Evolutionary conservation across 2,888 invertebrate genomes (phyloP).

Genomic region (Lasioglossum pauxillum): DNA sequence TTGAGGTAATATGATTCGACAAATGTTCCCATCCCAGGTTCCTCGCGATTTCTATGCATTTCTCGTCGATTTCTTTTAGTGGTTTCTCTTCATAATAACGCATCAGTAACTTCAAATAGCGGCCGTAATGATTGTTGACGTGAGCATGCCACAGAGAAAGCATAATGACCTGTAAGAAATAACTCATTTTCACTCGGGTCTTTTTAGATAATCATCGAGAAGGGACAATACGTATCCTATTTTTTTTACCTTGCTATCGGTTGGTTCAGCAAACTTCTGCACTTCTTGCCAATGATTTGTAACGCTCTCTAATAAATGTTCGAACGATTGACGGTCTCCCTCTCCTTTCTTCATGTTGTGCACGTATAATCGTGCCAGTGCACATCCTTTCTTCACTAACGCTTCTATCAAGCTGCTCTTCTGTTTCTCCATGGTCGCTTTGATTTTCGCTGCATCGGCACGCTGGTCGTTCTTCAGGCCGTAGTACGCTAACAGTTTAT

Average conservation of each 20-base stretch:
- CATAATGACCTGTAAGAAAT: slow-evolving; percentile 87
- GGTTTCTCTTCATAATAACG: slow-evolving; percentile 94
- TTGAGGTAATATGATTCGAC: slow-evolving; percentile 86
- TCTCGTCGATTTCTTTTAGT: slow-evolving; percentile 89
- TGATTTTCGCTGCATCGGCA: slow-evolving; percentile 92
- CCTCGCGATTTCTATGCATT: slow-evolving; percentile 87
- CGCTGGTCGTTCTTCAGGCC: slow-evolving; percentile 95
- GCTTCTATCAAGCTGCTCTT: slow-evolving; percentile 93
- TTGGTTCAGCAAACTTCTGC: slow-evolving; percentile 92
- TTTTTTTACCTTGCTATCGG: slow-evolving; percentile 89
- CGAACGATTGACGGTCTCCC: slow-evolving; percentile 77
- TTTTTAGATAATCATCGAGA: background rate
- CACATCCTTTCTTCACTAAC: slow-evolving; percentile 90
- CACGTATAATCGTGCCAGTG: slow-evolving; percentile 88
- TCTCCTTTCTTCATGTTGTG: slow-evolving; percentile 78
- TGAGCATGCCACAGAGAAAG: slow-evolving; percentile 94
- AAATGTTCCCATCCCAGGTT: slow-evolving; percentile 91
- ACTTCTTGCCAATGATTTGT: slow-evolving; percentile 89
- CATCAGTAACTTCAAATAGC: slow-evolving; percentile 90
- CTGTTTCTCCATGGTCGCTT: slow-evolving; percentile 94
- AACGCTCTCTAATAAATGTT: slow-evolving; percentile 86
- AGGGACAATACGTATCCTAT: background rate
- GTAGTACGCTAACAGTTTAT: slow-evolving; percentile 91
- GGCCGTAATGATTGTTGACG: slow-evolving; percentile 91
- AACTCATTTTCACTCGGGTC: background rate